A percentile compares a stretch with the other conserved stretches of the same genome.
These are phyloP conservation scores for Serilophus lunatus DNA, from an alignment of 2,113 vertebrate species.

Conservation along the genomic window DNA sequence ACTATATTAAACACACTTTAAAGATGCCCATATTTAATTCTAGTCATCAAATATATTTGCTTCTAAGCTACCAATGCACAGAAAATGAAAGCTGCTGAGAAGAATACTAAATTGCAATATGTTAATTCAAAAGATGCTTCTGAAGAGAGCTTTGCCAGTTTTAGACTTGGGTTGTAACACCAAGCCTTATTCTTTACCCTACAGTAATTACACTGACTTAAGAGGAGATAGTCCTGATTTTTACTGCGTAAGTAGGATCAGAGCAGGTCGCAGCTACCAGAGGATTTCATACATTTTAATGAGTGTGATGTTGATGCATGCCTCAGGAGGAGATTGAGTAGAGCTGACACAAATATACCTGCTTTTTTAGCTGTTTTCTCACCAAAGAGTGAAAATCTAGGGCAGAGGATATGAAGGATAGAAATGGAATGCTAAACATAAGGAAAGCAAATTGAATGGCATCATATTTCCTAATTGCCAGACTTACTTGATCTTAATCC, in stretches of 20 bases:
- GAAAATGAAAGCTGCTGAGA: neutral
- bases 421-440: constrained; percentile 34
- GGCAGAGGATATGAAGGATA: constrained; percentile 22
- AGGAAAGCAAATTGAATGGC: constrained; percentile 14
- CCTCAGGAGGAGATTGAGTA: neutral
- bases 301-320: neutral
- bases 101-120: neutral
- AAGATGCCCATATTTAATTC: neutral
- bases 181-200: neutral
- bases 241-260: neutral
- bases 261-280: neutral
- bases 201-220: neutral
- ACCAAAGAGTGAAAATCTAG: neutral
- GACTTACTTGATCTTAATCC: neutral
- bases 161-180: neutral
- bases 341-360: neutral
- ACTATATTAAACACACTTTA: neutral
- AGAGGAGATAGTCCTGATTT: neutral
- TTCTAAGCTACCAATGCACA: neutral
- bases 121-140: neutral
- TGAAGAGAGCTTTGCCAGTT: neutral
- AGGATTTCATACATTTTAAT: neutral
- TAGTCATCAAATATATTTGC: neutral
- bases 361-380: constrained; percentile 4
- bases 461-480: constrained; percentile 22